Evolutionary conservation across 2,888 invertebrate genomes (phyloP), one percentile per base, ranked within the genome.

Genomic region (Torymus aiolomorphi): DNA sequence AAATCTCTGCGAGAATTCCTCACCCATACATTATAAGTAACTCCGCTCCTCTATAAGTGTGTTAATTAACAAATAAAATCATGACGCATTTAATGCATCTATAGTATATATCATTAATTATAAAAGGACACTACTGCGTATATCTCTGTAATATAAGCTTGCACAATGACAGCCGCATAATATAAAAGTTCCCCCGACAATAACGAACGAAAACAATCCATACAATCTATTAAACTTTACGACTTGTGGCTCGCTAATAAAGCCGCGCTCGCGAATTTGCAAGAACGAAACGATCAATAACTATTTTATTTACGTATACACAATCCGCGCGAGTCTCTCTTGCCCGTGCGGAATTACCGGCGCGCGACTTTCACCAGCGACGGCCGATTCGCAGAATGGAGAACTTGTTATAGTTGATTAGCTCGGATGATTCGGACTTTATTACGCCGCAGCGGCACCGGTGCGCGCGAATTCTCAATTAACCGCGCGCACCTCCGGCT

Each of bases 361-460:
- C 31, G 31, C 31, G 31, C 31, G 31, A 31, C 54, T 65, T n/a
- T 20, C 54, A 31, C 16, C 12, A 31, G 63, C 18, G 12, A 24
- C 24, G 10, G 62, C 3, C 76, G 49, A 65, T 54, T 65, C 76
- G 52, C 57, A 11, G 76, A 69, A 69, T 2, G 14, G 5, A 73
- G 49, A 63, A 57, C 65, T 77, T 65, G 71, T 71, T 71, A 31
- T 59, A 52, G 65, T 65, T 59, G 57, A 77, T 77, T 77, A 71
- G 51, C 20, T 31, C 14, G 31, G 71, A 77, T 77, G 65, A 77
- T 71, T 77, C 24, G 71, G 70, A 67, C 31, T 61, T 52, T 66
- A 42, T 52, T 31, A 31, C 31, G 24, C 2, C 24, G 24, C 24
- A 24, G 3, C 24, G 24, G n/a, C n/a, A n/a, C n/a, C n/a, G 20